These are phyloP conservation scores for Propsilocerus akamusi DNA, from an alignment of 1,140 invertebrate species.

Conservation along the genomic window DNA sequence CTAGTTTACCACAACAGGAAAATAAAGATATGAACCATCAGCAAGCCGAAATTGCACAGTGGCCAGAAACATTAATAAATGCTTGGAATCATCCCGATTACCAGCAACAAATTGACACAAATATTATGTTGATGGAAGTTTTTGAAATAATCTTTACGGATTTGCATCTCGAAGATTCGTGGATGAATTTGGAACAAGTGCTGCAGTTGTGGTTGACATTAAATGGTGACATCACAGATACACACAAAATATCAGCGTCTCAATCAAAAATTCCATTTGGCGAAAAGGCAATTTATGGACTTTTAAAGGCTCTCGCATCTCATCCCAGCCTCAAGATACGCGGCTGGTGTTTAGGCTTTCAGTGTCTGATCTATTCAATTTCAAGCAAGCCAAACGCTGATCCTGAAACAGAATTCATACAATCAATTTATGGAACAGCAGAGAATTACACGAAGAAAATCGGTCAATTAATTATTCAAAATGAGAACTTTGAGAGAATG, in stretches of 20 bases:
- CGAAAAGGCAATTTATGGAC: conserved; percentile 43
- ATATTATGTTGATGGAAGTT: conserved; percentile 43
- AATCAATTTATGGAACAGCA: conserved; percentile 7
- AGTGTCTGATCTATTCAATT: conserved; percentile 30
- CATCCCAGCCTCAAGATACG: conserved; percentile 45
- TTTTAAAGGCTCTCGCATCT: conserved; percentile 46
- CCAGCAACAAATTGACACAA: conserved; percentile 15
- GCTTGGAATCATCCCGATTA: conserved; percentile 23
- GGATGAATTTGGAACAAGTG: conserved; percentile 55
- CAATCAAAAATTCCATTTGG: conserved; percentile 52
- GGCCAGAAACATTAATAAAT: conserved; percentile 24
- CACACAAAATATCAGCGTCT: conserved; percentile 30
- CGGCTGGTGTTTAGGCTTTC: conserved; percentile 54
- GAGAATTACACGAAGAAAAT: conserved; percentile 25
- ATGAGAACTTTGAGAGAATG: conserved; percentile 51
- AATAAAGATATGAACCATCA: conserved; percentile 19
- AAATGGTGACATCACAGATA: conserved; percentile 36
- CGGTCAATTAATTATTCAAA: conserved; percentile 40
- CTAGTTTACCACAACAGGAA: conserved; percentile 27
- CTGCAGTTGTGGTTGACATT: conserved; percentile 69
- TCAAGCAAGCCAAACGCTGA: conserved; percentile 28
- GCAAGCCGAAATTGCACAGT: conserved; percentile 20
- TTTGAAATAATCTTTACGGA: conserved; percentile 51
- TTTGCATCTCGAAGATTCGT: conserved; percentile 30
- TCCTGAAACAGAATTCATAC: conserved; percentile 4